Base-by-base conservation (phyloP, 2,888 invertebrate species). In the Agonum fuliginosum region DNA sequence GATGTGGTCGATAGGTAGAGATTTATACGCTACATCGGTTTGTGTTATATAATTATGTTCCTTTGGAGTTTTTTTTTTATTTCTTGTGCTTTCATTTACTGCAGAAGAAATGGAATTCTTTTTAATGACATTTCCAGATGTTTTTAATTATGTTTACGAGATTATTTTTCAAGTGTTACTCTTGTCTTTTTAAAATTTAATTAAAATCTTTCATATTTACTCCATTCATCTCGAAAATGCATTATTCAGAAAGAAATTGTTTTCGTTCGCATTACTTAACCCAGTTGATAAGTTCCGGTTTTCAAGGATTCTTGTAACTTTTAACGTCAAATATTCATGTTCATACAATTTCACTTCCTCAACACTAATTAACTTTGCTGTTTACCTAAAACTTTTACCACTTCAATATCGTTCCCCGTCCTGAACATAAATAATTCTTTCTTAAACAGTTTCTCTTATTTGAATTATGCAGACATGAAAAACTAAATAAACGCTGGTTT, bases 1-100 rank as follows among this genome's bases (percentile, higher is more conserved):
- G n/a, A 12, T 51, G 51, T 67, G 51, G 75, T 67, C 75, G 75
- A 75, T 75, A 75, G 74, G 74, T 75, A 75, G 24, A 37, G 75
- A 75, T 75, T 75, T 67, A 75, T 67, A 75, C 48, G 75, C 34
- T 75, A 75, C 75, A 75, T 75, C 65, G 67, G 75, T 51, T 75
- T 75, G 67, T 75, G 75, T 75, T 75, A 75, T 75, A 67, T 75
- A 75, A 75, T 75, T 75, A 75, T 75, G 67, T 75, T 75, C 65
- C 74, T 46, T 51, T 51, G 30, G 67, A 67, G 41, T 14, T 48
- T 22, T 72, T 22, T 72, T 30, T 74, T 46, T 46, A 41, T 46
- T 43, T 58, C 10, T 62, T 24, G 12, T 46, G 19, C 74, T 65
- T 48, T 62, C 62, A 65, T 74, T 62, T 54, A 27, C 41, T 27